These are phyloP conservation scores for Platyscapa corneri DNA, from an alignment of 1,140 invertebrate species.

Conservation along the genomic window DNA sequence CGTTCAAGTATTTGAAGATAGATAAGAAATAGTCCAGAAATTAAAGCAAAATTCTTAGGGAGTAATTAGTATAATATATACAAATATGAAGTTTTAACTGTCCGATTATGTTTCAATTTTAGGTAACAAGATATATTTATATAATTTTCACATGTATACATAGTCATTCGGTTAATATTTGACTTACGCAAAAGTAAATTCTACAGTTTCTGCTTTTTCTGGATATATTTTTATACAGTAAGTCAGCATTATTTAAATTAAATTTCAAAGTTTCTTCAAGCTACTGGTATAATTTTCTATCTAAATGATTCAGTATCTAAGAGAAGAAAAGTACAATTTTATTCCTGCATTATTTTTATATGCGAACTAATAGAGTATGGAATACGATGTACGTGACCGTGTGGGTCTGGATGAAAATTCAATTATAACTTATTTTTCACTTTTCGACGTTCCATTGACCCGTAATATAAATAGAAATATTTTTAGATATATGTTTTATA, in stretches of 20 bases:
- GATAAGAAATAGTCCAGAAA: background rate
- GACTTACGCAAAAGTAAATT: background rate
- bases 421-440: background rate
- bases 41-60: background rate
- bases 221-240: background rate
- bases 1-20: background rate
- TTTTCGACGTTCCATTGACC: constrained; percentile 1
- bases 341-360: background rate
- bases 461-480: background rate
- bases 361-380: background rate
- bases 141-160: background rate
- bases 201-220: background rate
- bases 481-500: background rate
- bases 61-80: background rate
- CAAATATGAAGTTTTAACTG: background rate
- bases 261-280: background rate
- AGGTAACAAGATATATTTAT: background rate
- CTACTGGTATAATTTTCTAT: background rate
- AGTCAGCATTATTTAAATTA: background rate
- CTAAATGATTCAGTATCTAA: background rate
- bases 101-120: background rate
- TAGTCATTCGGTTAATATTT: background rate
- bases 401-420: background rate
- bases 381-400: background rate
- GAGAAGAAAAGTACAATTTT: background rate